Evolutionary conservation across 2,113 vertebrate genomes (phyloP), one percentile per base, ranked within the genome.

Genomic region (Actenoides lindsayi): DNA sequence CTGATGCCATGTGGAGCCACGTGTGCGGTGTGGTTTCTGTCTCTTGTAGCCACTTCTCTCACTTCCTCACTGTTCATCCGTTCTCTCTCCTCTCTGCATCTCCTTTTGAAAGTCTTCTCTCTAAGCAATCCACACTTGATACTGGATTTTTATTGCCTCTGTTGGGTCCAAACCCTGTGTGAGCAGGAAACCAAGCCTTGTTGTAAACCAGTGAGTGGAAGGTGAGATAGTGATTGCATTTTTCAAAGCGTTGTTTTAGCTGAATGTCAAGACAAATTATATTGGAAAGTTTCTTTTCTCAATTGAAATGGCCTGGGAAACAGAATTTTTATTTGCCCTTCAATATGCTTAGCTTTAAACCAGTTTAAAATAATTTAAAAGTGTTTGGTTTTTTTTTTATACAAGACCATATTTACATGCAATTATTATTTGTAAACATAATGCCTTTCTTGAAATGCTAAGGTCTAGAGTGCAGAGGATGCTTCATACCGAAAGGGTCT

Each of bases 341-440:
- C 89, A 93, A 93, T 97, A 94, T 83, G 87, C 95, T 98, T 97
- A 97, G 97, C 97, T 98, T 97, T 91, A 95, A 87, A 89, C 94
- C 94, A 89, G 80, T 95, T 95, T 80, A 91, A 89, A 92, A 76
- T 74, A 86, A 96, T 75, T 85, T 62, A 77, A 90, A 83, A 87
- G 35, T 51, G 67, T 75, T 84, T 57, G 46, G 37, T 67, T 79
- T 23, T 71, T 89, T 96, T 93, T 86, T 57, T 77, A 81, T 91
- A 88, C 87, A 83, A 91, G 63, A 91, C 46, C 89, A 89, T 97
- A 97, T 98, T 98, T 97, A 97, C 96, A 96, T 96, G 59, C 80
- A 94, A 78, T 94, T 87, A 90, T 95, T 93, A 95, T 95, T 96
- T 96, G 92, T 90, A 92, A 97, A 87, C 78, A 39, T 95, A 93